Percentiles rank a stretch among this genome's conserved stretches.
Conservation (phyloP, 2,888 invertebrate species). For the Nudaria mundana region DNA sequence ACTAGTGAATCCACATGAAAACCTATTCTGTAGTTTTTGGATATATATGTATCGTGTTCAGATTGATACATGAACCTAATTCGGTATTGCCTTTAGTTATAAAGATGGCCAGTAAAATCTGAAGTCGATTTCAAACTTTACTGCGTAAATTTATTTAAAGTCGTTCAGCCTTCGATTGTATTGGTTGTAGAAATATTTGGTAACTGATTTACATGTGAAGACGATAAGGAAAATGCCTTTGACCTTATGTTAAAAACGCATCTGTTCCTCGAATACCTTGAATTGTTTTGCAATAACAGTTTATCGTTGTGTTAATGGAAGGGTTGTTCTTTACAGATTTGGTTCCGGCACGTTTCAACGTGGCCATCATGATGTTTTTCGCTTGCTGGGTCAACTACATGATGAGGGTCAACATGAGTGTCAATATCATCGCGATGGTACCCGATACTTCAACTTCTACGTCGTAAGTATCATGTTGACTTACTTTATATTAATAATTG, state of each 20-base stretch:
- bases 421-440: slow-evolving; percentile 88
- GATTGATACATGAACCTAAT: too few species aligned
- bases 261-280: slow-evolving; percentile 12
- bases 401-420: slow-evolving; percentile 88
- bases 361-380: slow-evolving; percentile 87
- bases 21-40: too few species aligned
- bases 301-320: slow-evolving; percentile 9
- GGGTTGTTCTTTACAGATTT: slow-evolving; percentile 48
- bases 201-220: slow-evolving; percentile 14
- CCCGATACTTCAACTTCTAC: slow-evolving; percentile 57
- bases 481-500: too few species aligned
- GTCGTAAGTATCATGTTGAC: slow-evolving; percentile 57
- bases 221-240: slow-evolving; percentile 25
- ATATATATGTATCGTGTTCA: too few species aligned
- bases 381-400: slow-evolving; percentile 88
- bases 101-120: background rate
- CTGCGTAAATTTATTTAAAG: slow-evolving; percentile 8
- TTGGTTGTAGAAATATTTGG: slow-evolving; percentile 13
- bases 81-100: too few species aligned
- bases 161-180: slow-evolving; percentile 12
- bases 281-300: slow-evolving; percentile 10
- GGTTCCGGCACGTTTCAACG: slow-evolving; percentile 69
- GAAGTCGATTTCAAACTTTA: background rate
- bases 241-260: slow-evolving; percentile 10
- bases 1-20: too few species aligned